A percentile compares a stretch with the other conserved stretches of the same genome.
These are phyloP conservation scores for Anhinga anhinga DNA, from an alignment of 2,113 vertebrate species.

Conservation along the genomic window DNA sequence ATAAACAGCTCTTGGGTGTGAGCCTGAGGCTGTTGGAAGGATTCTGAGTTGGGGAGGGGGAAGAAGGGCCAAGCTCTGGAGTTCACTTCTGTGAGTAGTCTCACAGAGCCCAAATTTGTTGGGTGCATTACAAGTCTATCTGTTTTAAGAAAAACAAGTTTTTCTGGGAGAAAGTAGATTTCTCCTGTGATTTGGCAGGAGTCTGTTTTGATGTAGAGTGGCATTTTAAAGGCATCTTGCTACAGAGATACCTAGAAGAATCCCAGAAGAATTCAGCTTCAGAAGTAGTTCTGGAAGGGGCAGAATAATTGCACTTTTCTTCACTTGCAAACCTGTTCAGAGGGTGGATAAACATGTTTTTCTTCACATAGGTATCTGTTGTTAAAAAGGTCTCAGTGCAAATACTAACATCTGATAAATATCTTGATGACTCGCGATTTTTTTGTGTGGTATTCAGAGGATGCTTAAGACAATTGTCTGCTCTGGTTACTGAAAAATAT, in stretches of 20 bases:
- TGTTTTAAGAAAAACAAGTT: not conserved
- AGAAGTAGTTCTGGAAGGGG: not conserved
- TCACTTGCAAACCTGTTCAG: not conserved
- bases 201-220: not conserved
- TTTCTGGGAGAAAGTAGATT: not conserved
- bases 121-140: not conserved
- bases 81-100: not conserved
- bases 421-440: not conserved
- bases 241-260: not conserved
- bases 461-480: not conserved
- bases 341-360: not conserved
- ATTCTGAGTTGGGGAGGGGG: not conserved
- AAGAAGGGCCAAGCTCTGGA: not conserved
- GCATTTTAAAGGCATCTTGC: not conserved
- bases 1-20: not conserved
- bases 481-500: not conserved
- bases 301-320: not conserved
- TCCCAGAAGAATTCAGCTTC: not conserved
- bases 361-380: not conserved
- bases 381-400: not conserved
- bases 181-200: not conserved
- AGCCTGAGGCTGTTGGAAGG: not conserved
- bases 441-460: not conserved
- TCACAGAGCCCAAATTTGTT: not conserved
- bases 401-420: not conserved